phyloP scores from a whole-genome alignment of 64 coral and sea anemone species.

The Pocillopora damicornis region DNA sequence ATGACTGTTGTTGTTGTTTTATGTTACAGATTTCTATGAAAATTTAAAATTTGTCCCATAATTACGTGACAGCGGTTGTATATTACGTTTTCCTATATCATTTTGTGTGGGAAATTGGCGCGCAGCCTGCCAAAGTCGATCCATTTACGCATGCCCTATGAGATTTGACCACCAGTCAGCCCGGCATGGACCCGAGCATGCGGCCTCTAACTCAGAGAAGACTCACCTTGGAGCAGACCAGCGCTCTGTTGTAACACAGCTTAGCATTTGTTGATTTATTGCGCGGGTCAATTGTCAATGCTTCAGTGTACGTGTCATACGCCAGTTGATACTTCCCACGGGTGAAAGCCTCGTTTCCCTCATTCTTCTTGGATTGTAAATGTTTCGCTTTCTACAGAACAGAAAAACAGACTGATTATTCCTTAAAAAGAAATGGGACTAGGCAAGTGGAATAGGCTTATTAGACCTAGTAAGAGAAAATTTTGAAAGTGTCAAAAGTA shows the following conservation, averaged over 20 bases:
- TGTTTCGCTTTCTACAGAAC: constrained; percentile 84
- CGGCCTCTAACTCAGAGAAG: too few species aligned
- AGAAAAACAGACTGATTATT: neutral
- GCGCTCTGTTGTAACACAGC: constrained; percentile 90
- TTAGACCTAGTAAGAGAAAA: neutral
- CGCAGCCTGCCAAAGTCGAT: too few species aligned
- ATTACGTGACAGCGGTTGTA: too few species aligned
- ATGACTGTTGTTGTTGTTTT: too few species aligned
- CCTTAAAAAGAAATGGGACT: neutral
- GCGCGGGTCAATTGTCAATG: constrained; percentile 77
- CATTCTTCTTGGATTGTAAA: constrained; percentile 78
- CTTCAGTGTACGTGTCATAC: constrained; percentile 80
- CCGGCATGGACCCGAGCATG: too few species aligned
- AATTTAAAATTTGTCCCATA: too few species aligned
- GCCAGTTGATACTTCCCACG: constrained; percentile 77
- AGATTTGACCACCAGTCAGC: too few species aligned
- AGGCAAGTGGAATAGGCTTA: neutral
- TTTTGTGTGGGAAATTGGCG: too few species aligned
- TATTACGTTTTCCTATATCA: too few species aligned
- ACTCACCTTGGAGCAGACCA: constrained; percentile 76
- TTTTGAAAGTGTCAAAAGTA: too few species aligned
- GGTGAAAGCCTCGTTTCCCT: constrained; percentile 86
- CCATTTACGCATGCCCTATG: too few species aligned
- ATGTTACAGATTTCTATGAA: too few species aligned
- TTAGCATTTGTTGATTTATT: constrained; percentile 97